phyloP scores from a whole-genome alignment of 2,888 invertebrate genomes.

The Coleophora flavipennella region DNA sequence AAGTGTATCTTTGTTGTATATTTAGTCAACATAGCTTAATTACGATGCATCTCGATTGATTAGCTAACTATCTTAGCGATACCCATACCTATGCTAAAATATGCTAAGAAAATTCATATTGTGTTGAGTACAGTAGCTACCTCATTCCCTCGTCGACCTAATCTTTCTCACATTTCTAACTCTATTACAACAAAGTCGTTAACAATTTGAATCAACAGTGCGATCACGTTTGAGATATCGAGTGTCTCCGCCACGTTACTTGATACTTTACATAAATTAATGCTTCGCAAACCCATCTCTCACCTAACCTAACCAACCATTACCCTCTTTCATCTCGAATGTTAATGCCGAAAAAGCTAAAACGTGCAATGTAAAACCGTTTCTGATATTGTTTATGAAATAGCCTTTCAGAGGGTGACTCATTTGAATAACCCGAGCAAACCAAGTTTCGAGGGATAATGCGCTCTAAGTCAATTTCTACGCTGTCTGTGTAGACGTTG shows the following conservation, averaged over 20 bases:
- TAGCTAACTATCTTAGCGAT: too few relatives aligned
- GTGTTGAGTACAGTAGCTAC: too few relatives aligned
- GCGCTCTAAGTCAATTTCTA: slow-evolving; percentile 9
- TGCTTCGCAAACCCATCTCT: slow-evolving; percentile 43
- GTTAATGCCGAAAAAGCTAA: slow-evolving; percentile 56
- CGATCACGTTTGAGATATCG: slow-evolving; percentile 57
- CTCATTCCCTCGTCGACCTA: too few relatives aligned
- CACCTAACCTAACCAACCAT: slow-evolving; percentile 43
- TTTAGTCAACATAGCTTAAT: too few relatives aligned
- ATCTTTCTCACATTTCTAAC: neutral
- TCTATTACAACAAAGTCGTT: slow-evolving; percentile 20
- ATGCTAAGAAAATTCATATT: too few relatives aligned
- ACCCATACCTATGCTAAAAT: too few relatives aligned
- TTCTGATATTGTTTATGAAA: slow-evolving; percentile 32
- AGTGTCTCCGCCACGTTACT: slow-evolving; percentile 42
- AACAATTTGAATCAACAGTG: slow-evolving; percentile 52
- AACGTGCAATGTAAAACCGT: slow-evolving; percentile 36
- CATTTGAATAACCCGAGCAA: slow-evolving; percentile 29
- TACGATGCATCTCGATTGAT: too few relatives aligned
- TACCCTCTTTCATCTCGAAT: slow-evolving; percentile 47
- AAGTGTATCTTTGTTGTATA: too few relatives aligned
- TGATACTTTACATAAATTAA: slow-evolving; percentile 62
- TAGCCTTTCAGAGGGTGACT: slow-evolving; percentile 23
- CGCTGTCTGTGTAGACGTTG: neutral
- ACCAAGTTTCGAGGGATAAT: slow-evolving; percentile 23